These are phyloP conservation scores for Danio rerio DNA, from an alignment of 2,113 vertebrate genomes.

Conservation along the genomic window DNA sequence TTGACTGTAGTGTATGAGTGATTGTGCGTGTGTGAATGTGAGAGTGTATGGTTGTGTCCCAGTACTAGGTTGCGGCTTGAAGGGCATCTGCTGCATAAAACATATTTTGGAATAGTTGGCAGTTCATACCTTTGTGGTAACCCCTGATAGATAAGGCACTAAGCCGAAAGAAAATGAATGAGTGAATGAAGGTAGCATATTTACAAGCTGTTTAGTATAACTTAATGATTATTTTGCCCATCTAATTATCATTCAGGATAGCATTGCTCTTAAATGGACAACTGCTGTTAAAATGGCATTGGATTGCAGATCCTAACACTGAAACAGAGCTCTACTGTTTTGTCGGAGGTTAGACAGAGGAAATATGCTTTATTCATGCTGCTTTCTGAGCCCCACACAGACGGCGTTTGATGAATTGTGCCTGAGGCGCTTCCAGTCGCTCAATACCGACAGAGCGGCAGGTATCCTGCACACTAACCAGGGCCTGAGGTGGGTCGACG, in stretches of 20 bases:
- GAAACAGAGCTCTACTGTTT: slow-evolving; percentile 35
- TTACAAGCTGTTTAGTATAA: background rate
- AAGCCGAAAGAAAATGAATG: too few species aligned
- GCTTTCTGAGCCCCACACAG: slow-evolving; percentile 72
- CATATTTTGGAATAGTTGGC: too few species aligned
- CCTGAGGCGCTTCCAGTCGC: slow-evolving; percentile 67
- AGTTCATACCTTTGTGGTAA: too few species aligned
- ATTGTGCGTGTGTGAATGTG: too few species aligned
- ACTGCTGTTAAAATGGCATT: slow-evolving; percentile 35
- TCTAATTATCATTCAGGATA: background rate
- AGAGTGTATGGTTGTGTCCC: too few species aligned
- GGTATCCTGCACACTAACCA: slow-evolving; percentile 55
- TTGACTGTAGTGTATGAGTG: too few species aligned
- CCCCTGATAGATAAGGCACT: too few species aligned
- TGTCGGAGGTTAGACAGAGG: slow-evolving; percentile 66
- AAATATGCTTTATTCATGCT: slow-evolving; percentile 79
- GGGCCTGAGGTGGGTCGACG: slow-evolving; percentile 57
- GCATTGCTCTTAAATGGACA: slow-evolving; percentile 5
- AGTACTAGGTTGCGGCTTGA: too few species aligned
- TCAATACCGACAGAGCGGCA: slow-evolving; percentile 72
- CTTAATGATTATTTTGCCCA: background rate
- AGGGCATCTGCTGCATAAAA: too few species aligned
- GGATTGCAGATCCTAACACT: slow-evolving; percentile 17
- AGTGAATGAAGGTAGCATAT: background rate
- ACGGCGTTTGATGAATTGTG: slow-evolving; percentile 75